A percentile compares a stretch with the other conserved stretches of the same genome.
Conservation (phyloP, 2,113 vertebrate species). For the Dasyprocta punctata region DNA sequence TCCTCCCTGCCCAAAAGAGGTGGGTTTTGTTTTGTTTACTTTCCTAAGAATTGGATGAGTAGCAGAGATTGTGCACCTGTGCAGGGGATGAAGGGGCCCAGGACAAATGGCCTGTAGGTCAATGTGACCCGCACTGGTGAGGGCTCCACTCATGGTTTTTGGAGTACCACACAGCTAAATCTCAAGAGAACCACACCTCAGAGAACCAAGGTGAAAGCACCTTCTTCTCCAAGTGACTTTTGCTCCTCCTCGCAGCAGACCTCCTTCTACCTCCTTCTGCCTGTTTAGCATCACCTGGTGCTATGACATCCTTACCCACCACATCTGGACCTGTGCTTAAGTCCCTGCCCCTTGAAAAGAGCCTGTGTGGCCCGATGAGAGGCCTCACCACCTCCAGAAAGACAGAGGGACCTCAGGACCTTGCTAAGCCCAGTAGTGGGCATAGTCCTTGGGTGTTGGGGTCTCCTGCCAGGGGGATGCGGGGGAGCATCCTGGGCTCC, state of each 20-base stretch:
- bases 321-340: neutral
- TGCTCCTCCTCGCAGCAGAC: neutral
- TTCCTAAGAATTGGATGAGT: neutral
- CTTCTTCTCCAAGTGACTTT: too few relatives aligned
- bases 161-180: neutral
- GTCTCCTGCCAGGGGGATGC: neutral
- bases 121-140: neutral
- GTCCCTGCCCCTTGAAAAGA: neutral
- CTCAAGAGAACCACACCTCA: too few relatives aligned
- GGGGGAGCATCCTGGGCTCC: neutral
- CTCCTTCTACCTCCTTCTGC: neutral
- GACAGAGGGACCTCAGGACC: neutral
- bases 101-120: constrained; percentile 44
- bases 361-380: neutral
- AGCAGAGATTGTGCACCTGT: neutral
- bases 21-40: neutral
- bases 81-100: constrained; percentile 57
- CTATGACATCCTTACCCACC: constrained; percentile 82
- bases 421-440: neutral
- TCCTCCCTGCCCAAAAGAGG: constrained; percentile 49
- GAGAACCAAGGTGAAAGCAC: neutral
- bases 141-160: neutral
- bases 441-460: neutral
- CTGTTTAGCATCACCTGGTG: neutral
- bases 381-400: neutral